A percentile compares a stretch with the other conserved stretches of the same genome.
phyloP scores from a whole-genome alignment of 2,888 invertebrate species.

The Fragum sueziense region DNA sequence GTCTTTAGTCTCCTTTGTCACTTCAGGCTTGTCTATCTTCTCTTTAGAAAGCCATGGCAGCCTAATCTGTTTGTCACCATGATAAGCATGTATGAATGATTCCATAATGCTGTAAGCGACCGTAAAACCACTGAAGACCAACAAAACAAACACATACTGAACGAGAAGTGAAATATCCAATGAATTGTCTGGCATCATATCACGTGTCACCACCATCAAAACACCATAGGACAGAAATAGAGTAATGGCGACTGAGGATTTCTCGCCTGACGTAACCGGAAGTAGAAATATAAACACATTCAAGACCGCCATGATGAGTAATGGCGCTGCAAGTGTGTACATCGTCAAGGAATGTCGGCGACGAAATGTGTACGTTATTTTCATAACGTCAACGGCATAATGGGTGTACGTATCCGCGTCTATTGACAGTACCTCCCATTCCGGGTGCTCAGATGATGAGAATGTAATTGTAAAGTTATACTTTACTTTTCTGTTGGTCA shows the following conservation, averaged over 20 bases:
- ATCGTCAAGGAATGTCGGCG: neutral
- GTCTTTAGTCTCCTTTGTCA: too few relatives aligned
- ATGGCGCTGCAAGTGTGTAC: neutral
- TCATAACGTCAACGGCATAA: neutral
- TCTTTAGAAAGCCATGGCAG: neutral
- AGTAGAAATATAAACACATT: conserved; percentile 1
- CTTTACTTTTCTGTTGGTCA: neutral
- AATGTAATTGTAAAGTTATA: neutral
- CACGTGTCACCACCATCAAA: neutral
- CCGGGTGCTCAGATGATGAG: neutral
- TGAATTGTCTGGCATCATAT: neutral
- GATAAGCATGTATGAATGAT: neutral
- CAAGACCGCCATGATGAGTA: neutral
- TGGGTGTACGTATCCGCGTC: neutral
- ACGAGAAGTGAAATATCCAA: neutral
- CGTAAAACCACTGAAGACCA: neutral
- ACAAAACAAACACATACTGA: neutral
- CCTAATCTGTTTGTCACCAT: neutral
- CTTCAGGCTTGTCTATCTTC: too few relatives aligned
- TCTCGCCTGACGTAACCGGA: conserved; percentile 3
- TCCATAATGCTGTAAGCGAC: neutral
- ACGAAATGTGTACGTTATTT: neutral
- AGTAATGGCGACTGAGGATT: conserved; percentile 6
- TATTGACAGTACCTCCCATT: neutral
- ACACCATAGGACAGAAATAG: conserved; percentile 8